phyloP scores from a whole-genome alignment of 2,113 vertebrate species.

The Carassius carassius region DNA sequence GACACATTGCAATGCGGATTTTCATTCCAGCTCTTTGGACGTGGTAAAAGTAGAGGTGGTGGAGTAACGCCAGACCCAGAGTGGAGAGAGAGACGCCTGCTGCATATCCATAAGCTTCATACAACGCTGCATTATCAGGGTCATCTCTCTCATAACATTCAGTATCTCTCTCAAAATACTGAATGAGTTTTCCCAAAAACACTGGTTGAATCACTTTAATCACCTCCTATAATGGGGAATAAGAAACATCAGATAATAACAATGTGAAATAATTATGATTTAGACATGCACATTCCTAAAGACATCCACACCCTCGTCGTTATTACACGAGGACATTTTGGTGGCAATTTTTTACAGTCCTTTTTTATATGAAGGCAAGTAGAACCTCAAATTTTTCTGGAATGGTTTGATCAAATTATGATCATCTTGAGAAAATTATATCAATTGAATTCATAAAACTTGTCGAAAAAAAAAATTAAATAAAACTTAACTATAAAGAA shows the following conservation, averaged over 20 bases:
- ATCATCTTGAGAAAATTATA: no score
- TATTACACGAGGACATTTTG: no score
- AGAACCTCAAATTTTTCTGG: no score
- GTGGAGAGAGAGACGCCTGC: constrained; percentile 76
- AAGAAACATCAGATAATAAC: background rate
- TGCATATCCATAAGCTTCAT: constrained; percentile 72
- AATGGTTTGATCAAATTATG: no score
- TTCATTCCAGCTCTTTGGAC: constrained; percentile 88
- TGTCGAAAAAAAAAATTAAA: no score
- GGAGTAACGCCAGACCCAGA: constrained; percentile 75
- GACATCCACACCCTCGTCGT: no score
- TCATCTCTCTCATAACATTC: constrained; percentile 69
- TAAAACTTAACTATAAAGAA: no score
- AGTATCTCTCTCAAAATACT: constrained; percentile 80
- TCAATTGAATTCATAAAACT: no score
- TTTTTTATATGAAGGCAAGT: no score
- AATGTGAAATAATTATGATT: background rate
- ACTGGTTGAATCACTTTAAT: constrained; percentile 85
- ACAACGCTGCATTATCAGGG: constrained; percentile 57
- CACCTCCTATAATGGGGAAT: constrained; percentile 74
- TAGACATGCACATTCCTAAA: no score
- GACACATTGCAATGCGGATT: constrained; percentile 89
- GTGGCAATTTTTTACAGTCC: no score
- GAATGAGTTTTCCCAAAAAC: constrained; percentile 85
- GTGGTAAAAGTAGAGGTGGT: constrained; percentile 89